Conservation (phyloP, 2,113 vertebrate genomes). For the Antigone vipio region DNA sequence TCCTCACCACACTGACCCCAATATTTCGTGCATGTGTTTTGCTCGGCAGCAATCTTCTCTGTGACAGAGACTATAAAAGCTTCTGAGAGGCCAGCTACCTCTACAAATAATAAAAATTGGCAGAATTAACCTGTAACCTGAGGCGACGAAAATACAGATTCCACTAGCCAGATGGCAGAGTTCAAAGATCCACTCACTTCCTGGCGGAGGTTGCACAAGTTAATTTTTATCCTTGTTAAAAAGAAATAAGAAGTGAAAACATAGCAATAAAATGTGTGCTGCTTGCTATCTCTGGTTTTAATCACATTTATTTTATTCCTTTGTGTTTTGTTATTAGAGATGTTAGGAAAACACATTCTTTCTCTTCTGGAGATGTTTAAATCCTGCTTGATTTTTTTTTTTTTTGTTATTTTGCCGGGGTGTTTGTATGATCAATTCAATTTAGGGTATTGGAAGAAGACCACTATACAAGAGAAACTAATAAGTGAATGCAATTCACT, state of each 20-base stretch:
- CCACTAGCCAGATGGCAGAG: conserved; percentile 71
- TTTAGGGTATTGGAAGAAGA: not conserved
- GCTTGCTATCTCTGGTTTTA: conserved; percentile 65
- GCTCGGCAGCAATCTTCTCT: conserved; percentile 20
- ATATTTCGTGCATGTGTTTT: not conserved
- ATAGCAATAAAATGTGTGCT: conserved; percentile 57
- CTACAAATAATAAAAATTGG: conserved; percentile 66
- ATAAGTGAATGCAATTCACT: not conserved
- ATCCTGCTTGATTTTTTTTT: not conserved
- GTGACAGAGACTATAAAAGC: conserved; percentile 46
- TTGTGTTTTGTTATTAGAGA: conserved; percentile 24
- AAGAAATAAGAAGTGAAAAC: conserved; percentile 70
- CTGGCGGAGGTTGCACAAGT: conserved; percentile 59
- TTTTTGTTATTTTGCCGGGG: not conserved
- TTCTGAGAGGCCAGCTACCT: conserved; percentile 32
- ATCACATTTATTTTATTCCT: conserved; percentile 45
- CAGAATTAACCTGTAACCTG: conserved; percentile 66
- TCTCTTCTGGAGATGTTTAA: conserved; percentile 13
- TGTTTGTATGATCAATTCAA: not conserved
- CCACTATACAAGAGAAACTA: not conserved
- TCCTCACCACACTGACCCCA: not conserved
- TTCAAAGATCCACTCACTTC: conserved; percentile 70
- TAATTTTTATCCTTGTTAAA: conserved; percentile 74
- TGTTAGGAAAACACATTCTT: not conserved
- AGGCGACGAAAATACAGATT: conserved; percentile 56